Conservation (phyloP, 2,113 vertebrate genomes). For the Geothlypis trichas region DNA sequence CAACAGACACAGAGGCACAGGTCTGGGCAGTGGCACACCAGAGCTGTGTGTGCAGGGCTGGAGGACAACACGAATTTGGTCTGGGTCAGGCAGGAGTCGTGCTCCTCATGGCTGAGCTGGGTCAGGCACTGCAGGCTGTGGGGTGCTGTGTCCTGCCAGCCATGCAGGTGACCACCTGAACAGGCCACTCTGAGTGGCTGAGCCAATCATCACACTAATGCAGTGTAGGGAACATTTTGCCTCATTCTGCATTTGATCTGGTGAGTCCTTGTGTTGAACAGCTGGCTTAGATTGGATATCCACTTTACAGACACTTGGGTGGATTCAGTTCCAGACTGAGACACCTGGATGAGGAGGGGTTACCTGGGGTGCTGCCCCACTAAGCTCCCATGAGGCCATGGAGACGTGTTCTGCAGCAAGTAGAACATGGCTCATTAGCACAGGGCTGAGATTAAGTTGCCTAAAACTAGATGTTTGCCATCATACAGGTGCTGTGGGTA, state of each 20-base stretch:
- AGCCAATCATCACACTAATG: neutral
- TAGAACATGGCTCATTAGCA: neutral
- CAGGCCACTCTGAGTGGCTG: neutral
- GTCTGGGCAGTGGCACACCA: neutral
- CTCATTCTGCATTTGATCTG: neutral
- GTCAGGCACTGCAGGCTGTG: neutral
- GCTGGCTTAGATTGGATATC: neutral
- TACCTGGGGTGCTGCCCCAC: neutral
- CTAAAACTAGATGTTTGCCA: neutral
- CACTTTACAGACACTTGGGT: neutral
- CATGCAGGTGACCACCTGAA: fast-evolving
- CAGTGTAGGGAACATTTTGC: neutral
- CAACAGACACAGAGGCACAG: fast-evolving
- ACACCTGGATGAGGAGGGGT: neutral
- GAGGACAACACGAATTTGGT: neutral
- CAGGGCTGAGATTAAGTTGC: neutral
- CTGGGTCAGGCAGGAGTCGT: fast-evolving
- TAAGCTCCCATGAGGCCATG: neutral
- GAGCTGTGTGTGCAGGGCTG: neutral
- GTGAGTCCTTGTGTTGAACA: neutral
- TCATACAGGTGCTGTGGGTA: neutral
- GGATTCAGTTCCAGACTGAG: neutral
- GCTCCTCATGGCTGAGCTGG: neutral
- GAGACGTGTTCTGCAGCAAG: neutral
- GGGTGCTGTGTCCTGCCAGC: neutral